These are phyloP conservation scores for Bimastos eiseni DNA, from an alignment of 2,888 invertebrate genomes.

Conservation along the genomic window DNA sequence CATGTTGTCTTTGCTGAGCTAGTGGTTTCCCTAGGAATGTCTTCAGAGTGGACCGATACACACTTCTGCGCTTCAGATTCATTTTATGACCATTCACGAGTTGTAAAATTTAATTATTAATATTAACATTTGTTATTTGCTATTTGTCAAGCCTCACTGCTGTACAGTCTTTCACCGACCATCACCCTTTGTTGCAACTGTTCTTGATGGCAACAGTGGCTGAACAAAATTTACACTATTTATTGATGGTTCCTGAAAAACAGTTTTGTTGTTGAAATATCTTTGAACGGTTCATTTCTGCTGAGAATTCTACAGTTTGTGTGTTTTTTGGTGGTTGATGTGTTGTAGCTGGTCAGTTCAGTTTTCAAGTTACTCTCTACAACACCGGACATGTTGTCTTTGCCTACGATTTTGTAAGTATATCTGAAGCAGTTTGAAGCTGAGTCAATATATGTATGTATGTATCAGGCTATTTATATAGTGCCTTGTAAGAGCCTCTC, in stretches of 20 bases:
- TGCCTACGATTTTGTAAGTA: slow-evolving; percentile 9
- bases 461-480: too few species aligned
- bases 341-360: slow-evolving; percentile 10
- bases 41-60: background rate
- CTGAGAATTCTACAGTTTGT: background rate
- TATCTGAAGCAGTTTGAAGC: background rate
- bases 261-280: background rate
- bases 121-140: background rate
- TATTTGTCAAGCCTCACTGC: background rate
- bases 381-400: slow-evolving; percentile 1
- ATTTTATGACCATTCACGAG: too few species aligned
- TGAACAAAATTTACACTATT: background rate
- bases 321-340: background rate
- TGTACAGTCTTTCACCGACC: background rate
- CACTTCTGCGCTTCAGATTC: too few species aligned
- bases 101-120: too few species aligned
- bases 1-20: too few species aligned
- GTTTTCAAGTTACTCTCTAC: slow-evolving; percentile 16
- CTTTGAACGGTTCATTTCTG: background rate
- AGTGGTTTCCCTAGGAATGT: too few species aligned
- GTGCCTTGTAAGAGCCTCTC: too few species aligned
- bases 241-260: background rate
- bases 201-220: background rate
- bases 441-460: background rate
- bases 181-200: background rate